Percentiles rank a stretch among this genome's conserved stretches.
These are phyloP conservation scores for Peromyscus californicus DNA, from an alignment of 2,113 vertebrate genomes.

Conservation along the genomic window DNA sequence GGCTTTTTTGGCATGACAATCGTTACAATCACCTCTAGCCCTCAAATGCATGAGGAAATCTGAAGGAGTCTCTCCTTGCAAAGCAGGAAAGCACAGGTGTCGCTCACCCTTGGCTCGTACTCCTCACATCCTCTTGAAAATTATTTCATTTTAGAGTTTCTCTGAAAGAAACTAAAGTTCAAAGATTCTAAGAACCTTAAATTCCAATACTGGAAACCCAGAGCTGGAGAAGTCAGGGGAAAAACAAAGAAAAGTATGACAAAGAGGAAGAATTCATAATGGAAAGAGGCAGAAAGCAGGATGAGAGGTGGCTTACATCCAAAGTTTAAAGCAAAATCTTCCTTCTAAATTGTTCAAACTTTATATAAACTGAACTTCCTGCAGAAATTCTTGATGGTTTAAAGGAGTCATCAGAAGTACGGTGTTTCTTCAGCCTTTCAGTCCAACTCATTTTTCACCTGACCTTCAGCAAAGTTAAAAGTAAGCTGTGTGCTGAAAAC, in stretches of 20 bases:
- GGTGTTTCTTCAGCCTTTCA: not conserved
- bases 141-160: slow-evolving; percentile 57
- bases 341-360: slow-evolving; percentile 30
- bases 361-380: slow-evolving; percentile 49
- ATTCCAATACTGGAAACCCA: not conserved
- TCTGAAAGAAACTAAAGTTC: slow-evolving; percentile 33
- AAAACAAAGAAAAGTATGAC: not conserved
- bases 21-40: not conserved
- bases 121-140: slow-evolving; percentile 37
- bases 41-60: not conserved
- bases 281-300: not conserved
- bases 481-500: not conserved
- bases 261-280: not conserved
- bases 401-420: not conserved
- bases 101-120: not conserved
- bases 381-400: slow-evolving; percentile 5
- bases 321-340: slow-evolving; percentile 36
- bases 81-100: slow-evolving; percentile 23
- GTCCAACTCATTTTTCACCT: not conserved
- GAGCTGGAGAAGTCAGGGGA: not conserved
- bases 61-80: not conserved
- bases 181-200: slow-evolving; percentile 21
- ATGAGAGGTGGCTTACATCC: not conserved
- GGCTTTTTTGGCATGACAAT: not conserved
- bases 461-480: slow-evolving; percentile 41